A percentile compares a stretch with the other conserved stretches of the same genome.
These are phyloP conservation scores for Bellardia pandia DNA, from an alignment of 2,888 invertebrate genomes.

Conservation along the genomic window DNA sequence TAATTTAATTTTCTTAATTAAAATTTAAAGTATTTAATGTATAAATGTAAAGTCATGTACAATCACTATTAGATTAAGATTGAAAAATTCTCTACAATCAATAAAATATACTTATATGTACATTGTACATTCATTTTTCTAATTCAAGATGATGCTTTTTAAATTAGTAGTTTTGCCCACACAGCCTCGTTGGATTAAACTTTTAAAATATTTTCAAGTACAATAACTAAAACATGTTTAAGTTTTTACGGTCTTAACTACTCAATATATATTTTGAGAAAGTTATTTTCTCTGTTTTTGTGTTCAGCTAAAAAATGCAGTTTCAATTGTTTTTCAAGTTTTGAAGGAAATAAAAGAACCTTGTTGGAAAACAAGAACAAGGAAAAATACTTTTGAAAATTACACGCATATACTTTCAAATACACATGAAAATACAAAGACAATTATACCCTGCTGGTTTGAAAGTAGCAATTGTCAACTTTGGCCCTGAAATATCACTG, in stretches of 20 bases:
- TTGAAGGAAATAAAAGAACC: constrained; percentile 38
- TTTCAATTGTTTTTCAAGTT: constrained; percentile 58
- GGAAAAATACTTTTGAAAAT: constrained; percentile 26
- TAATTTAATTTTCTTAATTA: too few relatives aligned
- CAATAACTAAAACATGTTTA: constrained; percentile 51
- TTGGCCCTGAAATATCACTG: too few relatives aligned
- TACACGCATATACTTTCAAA: constrained; percentile 22
- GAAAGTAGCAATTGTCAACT: too few relatives aligned
- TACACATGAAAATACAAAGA: background rate
- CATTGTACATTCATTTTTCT: too few relatives aligned
- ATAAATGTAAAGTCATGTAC: too few relatives aligned
- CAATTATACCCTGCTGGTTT: background rate
- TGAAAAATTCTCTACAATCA: too few relatives aligned
- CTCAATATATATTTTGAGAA: constrained; percentile 39
- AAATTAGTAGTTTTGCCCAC: background rate
- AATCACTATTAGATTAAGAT: too few relatives aligned
- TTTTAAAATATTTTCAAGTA: constrained; percentile 17
- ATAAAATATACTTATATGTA: too few relatives aligned
- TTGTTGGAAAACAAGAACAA: constrained; percentile 33
- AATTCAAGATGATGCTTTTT: too few relatives aligned
- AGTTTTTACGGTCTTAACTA: constrained; percentile 33
- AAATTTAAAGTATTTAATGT: too few relatives aligned
- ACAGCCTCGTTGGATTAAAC: background rate
- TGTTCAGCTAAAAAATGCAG: constrained; percentile 16
- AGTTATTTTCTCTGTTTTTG: constrained; percentile 22